phyloP scores from a whole-genome alignment of 2,797 vertebrate species.

The Lacerta agilis region DNA sequence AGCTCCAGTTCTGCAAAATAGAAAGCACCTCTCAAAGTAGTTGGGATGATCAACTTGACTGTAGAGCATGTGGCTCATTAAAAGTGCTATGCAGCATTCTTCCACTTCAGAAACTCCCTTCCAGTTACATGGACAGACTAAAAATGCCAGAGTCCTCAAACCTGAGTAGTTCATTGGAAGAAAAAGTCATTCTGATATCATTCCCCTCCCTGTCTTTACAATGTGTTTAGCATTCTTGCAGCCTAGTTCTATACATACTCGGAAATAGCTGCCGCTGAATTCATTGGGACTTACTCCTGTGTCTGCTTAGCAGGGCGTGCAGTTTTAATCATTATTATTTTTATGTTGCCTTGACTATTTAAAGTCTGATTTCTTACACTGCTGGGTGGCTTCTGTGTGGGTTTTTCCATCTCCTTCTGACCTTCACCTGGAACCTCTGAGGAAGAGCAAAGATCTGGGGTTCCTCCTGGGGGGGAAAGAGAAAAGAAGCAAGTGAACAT shows the following conservation, averaged over 20 bases:
- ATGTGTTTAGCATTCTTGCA: not conserved
- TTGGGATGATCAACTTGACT: no score
- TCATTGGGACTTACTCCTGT: not conserved
- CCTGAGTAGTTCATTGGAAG: not conserved
- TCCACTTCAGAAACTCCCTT: not conserved
- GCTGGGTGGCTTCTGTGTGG: constrained; percentile 68
- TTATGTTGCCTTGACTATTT: not conserved
- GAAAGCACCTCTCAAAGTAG: not conserved
- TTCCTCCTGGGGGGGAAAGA: constrained; percentile 54
- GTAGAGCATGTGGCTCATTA: not conserved
- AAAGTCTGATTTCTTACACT: constrained; percentile 71
- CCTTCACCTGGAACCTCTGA: not conserved
- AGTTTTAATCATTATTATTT: not conserved
- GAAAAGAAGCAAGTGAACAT: constrained; percentile 36
- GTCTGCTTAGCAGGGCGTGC: not conserved
- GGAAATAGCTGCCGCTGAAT: not conserved
- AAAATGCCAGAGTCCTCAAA: not conserved
- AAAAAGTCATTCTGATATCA: not conserved
- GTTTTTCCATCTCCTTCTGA: constrained; percentile 31
- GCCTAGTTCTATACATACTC: not conserved
- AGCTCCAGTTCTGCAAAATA: not conserved
- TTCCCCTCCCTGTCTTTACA: not conserved
- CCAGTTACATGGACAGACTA: not conserved
- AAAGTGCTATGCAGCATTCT: not conserved
- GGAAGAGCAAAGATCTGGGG: constrained; percentile 48